Evolutionary conservation across 2,888 invertebrate genomes (phyloP).

Genomic region (Andrena dorsata): DNA sequence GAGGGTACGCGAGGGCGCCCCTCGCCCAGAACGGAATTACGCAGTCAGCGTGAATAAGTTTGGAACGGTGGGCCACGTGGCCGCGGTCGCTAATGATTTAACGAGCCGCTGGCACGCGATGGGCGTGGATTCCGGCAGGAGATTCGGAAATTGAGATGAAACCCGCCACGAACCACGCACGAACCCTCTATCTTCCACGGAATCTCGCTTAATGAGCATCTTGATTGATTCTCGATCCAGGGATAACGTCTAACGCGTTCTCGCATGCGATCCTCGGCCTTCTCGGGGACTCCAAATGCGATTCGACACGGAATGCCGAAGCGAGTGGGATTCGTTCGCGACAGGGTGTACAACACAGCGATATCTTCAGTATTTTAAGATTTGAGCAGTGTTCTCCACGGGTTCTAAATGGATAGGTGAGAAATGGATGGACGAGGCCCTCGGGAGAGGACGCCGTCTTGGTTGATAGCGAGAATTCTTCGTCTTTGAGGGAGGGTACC

Average conservation of each 20-base stretch:
- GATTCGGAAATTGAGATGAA: constrained; percentile 78
- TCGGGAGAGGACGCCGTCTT: no score
- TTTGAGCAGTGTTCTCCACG: no score
- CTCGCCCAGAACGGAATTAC: constrained; percentile 55
- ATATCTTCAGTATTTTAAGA: no score
- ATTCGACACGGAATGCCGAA: constrained; percentile 9
- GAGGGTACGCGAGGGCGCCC: constrained; percentile 17
- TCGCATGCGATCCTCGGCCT: constrained; percentile 28
- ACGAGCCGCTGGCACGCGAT: constrained; percentile 82
- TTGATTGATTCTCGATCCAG: constrained; percentile 50
- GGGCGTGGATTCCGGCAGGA: constrained; percentile 78
- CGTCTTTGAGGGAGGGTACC: no score
- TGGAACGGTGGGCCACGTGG: constrained; percentile 71
- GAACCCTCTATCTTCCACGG: constrained; percentile 61
- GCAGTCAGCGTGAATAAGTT: constrained; percentile 43
- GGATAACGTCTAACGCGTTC: constrained; percentile 30
- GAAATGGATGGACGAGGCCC: no score
- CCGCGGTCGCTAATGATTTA: constrained; percentile 79
- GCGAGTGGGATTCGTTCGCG: background rate
- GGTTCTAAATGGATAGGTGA: no score
- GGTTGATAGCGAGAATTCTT: no score
- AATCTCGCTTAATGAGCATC: constrained; percentile 67
- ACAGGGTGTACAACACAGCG: background rate
- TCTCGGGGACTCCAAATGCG: background rate
- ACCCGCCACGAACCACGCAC: constrained; percentile 66